Evolutionary conservation across 2,113 vertebrate genomes (phyloP).

Genomic region (Thamnaconus septentrionalis): DNA sequence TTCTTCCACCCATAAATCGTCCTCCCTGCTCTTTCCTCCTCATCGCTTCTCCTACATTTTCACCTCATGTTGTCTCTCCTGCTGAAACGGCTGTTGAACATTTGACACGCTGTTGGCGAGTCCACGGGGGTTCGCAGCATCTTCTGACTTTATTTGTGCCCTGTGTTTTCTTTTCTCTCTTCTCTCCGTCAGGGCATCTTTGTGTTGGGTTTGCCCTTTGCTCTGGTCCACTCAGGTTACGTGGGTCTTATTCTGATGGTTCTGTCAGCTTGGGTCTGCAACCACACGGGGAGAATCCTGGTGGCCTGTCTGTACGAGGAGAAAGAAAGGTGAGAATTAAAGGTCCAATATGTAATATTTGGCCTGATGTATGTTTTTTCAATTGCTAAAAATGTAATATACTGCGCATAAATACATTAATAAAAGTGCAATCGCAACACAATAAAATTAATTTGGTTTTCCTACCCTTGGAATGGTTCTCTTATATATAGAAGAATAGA

Average conservation of each 20-base stretch:
- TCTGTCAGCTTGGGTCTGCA: slow-evolving; percentile 75
- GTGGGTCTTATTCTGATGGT: slow-evolving; percentile 75
- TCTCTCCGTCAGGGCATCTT: slow-evolving; percentile 76
- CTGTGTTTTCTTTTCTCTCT: background rate
- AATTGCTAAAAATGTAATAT: too few species aligned
- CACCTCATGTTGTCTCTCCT: background rate
- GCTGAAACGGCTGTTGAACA: too few species aligned
- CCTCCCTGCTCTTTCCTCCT: slow-evolving; percentile 28
- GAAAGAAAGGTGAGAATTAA: slow-evolving; percentile 46
- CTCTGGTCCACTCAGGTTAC: slow-evolving; percentile 79
- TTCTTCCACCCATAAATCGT: slow-evolving; percentile 19
- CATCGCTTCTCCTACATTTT: slow-evolving; percentile 3
- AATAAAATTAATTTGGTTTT: too few species aligned
- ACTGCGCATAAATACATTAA: too few species aligned
- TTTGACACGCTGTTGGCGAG: too few species aligned
- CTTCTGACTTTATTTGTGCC: too few species aligned
- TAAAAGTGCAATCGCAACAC: too few species aligned
- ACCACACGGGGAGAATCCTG: slow-evolving; percentile 81
- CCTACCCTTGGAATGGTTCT: too few species aligned
- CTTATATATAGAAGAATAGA: too few species aligned
- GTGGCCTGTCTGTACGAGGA: slow-evolving; percentile 79
- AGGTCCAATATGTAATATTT: too few species aligned
- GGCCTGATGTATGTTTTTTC: too few species aligned
- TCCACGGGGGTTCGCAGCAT: too few species aligned
- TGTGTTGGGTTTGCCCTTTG: slow-evolving; percentile 78